Conservation (phyloP, 2,888 invertebrate species). For the Macrosiphum euphorbiae region DNA sequence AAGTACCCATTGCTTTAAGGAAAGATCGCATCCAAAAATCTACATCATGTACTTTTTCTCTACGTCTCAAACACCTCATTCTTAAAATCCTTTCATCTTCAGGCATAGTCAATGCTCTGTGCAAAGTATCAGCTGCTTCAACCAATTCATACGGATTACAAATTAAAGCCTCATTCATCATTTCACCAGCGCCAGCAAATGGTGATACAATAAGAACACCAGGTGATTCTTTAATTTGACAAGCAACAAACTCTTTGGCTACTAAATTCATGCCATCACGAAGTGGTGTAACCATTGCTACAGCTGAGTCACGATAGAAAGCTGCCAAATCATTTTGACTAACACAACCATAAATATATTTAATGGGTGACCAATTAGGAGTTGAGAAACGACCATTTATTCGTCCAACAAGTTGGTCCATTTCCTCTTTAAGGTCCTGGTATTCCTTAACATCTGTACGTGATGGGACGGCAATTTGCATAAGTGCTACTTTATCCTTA, state of each 20-base stretch:
- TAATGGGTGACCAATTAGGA: slow-evolving; percentile 71
- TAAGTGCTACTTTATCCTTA: slow-evolving; percentile 69
- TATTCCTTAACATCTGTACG: slow-evolving; percentile 71
- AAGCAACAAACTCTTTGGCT: slow-evolving; percentile 72
- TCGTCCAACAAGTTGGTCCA: slow-evolving; percentile 71
- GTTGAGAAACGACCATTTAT: slow-evolving; percentile 71
- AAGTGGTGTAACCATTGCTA: slow-evolving; percentile 71
- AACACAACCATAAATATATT: slow-evolving; percentile 71
- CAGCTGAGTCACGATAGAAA: slow-evolving; percentile 71
- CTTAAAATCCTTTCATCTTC: slow-evolving; percentile 87
- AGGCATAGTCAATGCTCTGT: slow-evolving; percentile 89
- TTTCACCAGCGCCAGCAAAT: slow-evolving; percentile 92
- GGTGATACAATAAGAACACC: slow-evolving; percentile 91
- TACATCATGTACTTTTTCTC: slow-evolving; percentile 87
- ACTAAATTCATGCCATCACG: slow-evolving; percentile 71
- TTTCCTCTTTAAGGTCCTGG: slow-evolving; percentile 71
- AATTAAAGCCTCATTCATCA: slow-evolving; percentile 92
- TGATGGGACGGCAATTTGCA: slow-evolving; percentile 71
- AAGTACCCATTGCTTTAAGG: slow-evolving; percentile 87
- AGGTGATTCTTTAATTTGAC: slow-evolving; percentile 82
- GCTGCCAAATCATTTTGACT: slow-evolving; percentile 71
- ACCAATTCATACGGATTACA: slow-evolving; percentile 92
- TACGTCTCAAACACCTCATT: slow-evolving; percentile 85
- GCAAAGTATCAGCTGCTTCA: slow-evolving; percentile 87
- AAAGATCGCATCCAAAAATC: slow-evolving; percentile 91